Base-by-base conservation (phyloP, 2,888 invertebrate species). In the Girardia tigrina region DNA sequence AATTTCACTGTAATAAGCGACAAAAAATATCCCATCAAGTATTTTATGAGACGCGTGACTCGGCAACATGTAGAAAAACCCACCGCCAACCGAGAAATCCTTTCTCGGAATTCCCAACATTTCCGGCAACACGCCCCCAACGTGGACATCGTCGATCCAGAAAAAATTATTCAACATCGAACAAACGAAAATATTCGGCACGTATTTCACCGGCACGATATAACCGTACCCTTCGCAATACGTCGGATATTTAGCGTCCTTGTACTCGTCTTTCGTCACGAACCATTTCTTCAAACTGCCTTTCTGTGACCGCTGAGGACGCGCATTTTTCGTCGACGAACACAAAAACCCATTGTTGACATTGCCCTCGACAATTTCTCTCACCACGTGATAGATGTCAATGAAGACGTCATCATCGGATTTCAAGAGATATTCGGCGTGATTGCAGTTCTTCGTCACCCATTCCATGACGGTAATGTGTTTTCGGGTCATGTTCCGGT, bases 71-170 rank as follows among this genome's bases (percentile, higher is more conserved):
- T 36, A 42, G 20, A 75, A 27, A 42, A 76, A 76, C 8, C 42
- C 42, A 26, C 75, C 76, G 2, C 76, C 76, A 12, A 29, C 73
- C 42, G 42, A 77, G 56, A 76, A 76, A 42, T 29, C 26, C 23
- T 20, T 20, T 29, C 73, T 36, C 4, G 75, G 76, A 27, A 76
- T 76, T 16, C 27, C 20, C 16, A 76, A 23, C 29, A 42, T 42
- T 14, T 74, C 76, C 8, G 76, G 56, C 26, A 76, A 26, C 20
- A 76, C 42, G 26, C 76, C 76, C 4, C 56, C 28, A 27, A 76
- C 76, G 29, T 76, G 75, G 0, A 76, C 76, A 27, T 76, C 76
- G 29, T 76, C 76, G 23, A 76, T 76, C 76, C 76, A 76, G 75
- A 76, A 76, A 29, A 76, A 76, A 27, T 76, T 69, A 26, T 26